Conservation (phyloP, 2,888 invertebrate genomes). For the Caenorhabditis afra region DNA sequence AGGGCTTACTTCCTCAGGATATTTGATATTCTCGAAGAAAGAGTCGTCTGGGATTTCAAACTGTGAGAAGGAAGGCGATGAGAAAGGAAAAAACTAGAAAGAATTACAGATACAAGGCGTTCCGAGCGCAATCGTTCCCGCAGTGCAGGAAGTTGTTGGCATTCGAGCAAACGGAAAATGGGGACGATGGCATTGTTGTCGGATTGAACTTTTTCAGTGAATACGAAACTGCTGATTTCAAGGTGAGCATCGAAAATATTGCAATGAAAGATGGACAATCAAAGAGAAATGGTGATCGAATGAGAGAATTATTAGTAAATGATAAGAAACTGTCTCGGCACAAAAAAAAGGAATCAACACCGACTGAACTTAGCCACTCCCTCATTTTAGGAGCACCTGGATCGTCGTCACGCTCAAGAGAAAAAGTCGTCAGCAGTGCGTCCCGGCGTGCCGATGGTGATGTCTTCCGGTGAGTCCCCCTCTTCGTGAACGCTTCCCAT, state of each 20-base stretch:
- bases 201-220: conserved; percentile 60
- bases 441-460: conserved; percentile 40
- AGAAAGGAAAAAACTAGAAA: too few species aligned
- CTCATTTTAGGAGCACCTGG: conserved; percentile 47
- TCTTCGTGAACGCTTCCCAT: conserved; percentile 8
- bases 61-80: conserved; percentile 58
- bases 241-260: conserved; percentile 27
- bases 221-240: conserved; percentile 55
- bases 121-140: conserved; percentile 65
- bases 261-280: not conserved
- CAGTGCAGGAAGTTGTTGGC: conserved; percentile 67
- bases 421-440: conserved; percentile 39
- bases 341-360: too few species aligned
- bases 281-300: too few species aligned
- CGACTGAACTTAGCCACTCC: too few species aligned
- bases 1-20: conserved; percentile 71
- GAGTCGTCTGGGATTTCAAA: conserved; percentile 69
- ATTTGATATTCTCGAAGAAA: conserved; percentile 70
- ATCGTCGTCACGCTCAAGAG: conserved; percentile 60
- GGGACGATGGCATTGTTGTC: conserved; percentile 41
- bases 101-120: conserved; percentile 69
- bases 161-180: conserved; percentile 62
- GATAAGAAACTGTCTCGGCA: conserved; percentile 2
- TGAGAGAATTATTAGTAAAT: too few species aligned
- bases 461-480: conserved; percentile 38